Conservation (phyloP, 2,113 vertebrate genomes). For the Numida meleagris region DNA sequence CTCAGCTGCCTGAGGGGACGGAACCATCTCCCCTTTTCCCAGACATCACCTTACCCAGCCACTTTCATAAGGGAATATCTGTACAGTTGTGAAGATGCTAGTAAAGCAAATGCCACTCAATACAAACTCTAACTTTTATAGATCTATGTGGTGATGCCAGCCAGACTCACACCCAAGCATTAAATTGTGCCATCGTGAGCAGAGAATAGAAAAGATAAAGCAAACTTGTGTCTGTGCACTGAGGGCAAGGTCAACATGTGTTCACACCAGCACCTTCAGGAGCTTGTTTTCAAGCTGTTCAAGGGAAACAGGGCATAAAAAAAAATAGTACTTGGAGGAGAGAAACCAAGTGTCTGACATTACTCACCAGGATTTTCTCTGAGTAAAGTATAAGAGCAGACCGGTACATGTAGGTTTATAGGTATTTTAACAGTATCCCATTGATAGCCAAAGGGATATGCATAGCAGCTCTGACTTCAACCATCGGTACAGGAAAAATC, state of each 20-base stretch:
- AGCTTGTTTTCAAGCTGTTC: background rate
- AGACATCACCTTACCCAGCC: background rate
- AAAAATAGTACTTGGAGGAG: background rate
- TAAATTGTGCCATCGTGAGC: background rate
- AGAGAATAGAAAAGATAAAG: background rate
- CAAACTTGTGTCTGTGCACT: fast-evolving
- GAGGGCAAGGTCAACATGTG: background rate
- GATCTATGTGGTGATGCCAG: background rate
- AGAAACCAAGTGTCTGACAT: background rate
- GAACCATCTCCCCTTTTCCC: background rate
- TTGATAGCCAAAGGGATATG: background rate
- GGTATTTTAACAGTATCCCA: background rate
- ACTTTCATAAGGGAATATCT: background rate
- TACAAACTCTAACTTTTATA: background rate
- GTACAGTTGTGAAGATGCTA: background rate
- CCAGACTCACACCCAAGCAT: background rate
- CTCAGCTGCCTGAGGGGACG: background rate
- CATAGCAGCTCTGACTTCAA: background rate
- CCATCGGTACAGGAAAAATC: background rate
- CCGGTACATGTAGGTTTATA: background rate
- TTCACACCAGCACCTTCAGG: background rate
- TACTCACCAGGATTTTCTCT: background rate
- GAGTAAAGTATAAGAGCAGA: background rate
- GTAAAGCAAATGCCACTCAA: background rate
- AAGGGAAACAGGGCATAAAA: background rate